phyloP scores from a whole-genome alignment of 2,888 invertebrate species.

The Aquatica leii region DNA sequence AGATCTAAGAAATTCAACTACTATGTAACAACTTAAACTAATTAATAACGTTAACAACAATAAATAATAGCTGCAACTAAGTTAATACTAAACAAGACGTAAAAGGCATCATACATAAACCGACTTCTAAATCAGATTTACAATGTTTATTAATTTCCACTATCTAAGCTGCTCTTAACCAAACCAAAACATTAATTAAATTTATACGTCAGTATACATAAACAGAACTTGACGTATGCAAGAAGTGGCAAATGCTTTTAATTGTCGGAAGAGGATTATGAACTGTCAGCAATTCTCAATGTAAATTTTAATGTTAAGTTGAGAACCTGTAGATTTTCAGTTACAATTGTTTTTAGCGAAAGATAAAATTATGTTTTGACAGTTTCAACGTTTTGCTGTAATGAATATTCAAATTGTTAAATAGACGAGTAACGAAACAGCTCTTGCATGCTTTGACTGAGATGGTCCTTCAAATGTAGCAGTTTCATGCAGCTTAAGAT shows the following conservation, averaged over 20 bases:
- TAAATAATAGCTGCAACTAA: neutral
- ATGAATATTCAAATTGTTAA: slow-evolving; percentile 45
- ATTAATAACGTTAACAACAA: too few species aligned
- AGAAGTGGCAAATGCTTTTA: slow-evolving; percentile 36
- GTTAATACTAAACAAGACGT: neutral
- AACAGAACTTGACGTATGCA: slow-evolving; percentile 41
- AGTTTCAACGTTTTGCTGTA: slow-evolving; percentile 43
- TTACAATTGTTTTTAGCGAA: slow-evolving; percentile 43
- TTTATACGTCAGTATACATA: slow-evolving; percentile 43
- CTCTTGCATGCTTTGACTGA: too few species aligned
- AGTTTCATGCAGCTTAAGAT: too few species aligned
- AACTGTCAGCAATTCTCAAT: slow-evolving; percentile 46
- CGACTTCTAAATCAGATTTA: slow-evolving; percentile 25
- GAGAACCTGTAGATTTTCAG: slow-evolving; percentile 46
- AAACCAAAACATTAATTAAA: slow-evolving; percentile 44
- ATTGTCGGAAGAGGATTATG: slow-evolving; percentile 42
- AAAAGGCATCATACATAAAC: slow-evolving; percentile 22
- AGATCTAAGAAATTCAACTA: too few species aligned
- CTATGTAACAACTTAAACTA: too few species aligned
- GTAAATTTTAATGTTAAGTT: slow-evolving; percentile 42
- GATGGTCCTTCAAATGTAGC: too few species aligned
- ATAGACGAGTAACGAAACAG: too few species aligned
- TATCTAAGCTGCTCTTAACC: slow-evolving; percentile 33
- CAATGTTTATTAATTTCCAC: slow-evolving; percentile 34
- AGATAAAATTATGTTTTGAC: slow-evolving; percentile 47